A percentile compares a stretch with the other conserved stretches of the same genome.
phyloP scores from a whole-genome alignment of 2,113 vertebrate genomes.

The Malaclemys terrapin region DNA sequence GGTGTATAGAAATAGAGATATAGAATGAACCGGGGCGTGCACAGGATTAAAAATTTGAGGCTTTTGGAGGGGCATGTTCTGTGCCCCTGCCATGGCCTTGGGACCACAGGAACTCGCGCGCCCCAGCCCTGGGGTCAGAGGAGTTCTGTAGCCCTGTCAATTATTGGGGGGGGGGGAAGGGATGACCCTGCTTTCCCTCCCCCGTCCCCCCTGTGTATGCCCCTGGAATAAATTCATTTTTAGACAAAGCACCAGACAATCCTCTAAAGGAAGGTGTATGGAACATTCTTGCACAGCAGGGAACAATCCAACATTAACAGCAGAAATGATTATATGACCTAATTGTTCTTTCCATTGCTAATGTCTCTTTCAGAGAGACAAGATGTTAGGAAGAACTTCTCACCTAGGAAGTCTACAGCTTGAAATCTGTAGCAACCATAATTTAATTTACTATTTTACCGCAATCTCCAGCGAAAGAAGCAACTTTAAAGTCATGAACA shows the following conservation, averaged over 20 bases:
- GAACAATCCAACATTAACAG: background rate
- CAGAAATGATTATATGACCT: background rate
- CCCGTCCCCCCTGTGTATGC: too few species aligned
- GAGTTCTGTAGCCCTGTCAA: too few species aligned
- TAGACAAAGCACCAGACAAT: background rate
- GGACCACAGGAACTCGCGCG: too few species aligned
- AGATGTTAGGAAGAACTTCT: background rate
- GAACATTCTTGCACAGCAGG: background rate
- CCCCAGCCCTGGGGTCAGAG: too few species aligned
- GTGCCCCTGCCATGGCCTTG: too few species aligned
- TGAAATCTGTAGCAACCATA: background rate
- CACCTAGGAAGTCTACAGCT: background rate
- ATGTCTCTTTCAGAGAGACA: background rate
- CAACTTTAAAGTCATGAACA: slow-evolving; percentile 24
- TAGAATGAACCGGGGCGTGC: background rate
- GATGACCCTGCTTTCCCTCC: too few species aligned
- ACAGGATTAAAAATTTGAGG: too few species aligned
- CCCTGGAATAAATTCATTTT: background rate
- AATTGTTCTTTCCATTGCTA: background rate
- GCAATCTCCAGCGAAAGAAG: background rate
- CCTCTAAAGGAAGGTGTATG: background rate
- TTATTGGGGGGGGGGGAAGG: too few species aligned
- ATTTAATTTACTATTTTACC: slow-evolving; percentile 30
- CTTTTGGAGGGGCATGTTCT: too few species aligned
- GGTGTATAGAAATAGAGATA: background rate